Evolutionary conservation across 2,113 vertebrate genomes (phyloP), one percentile per base, ranked within the genome.

Genomic region (Pygoscelis adeliae): DNA sequence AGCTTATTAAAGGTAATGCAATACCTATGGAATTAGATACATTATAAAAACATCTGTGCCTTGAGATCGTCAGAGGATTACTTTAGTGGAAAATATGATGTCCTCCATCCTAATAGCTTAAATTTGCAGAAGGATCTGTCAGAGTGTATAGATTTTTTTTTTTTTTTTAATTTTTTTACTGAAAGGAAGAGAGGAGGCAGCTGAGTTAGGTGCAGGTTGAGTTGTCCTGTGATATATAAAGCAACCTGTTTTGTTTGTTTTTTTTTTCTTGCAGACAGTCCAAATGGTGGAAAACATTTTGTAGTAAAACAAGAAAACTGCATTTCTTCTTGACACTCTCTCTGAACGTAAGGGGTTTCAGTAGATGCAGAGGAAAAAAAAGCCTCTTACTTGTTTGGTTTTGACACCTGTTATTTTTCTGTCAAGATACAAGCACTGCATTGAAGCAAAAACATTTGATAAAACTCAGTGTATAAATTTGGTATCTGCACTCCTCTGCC

Each of bases 1-100:
- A 52, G 69, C 50, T 79, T 79, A 72, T 69, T 30, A 72, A 84
- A 94, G 84, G 93, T 56, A 94, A 87, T 46, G 40, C 89, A 91
- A 69, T 44, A 27, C 47, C 81, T 91, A 11, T 90, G 93, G 95
- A 96, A 94, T 87, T 73, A 74, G 77, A 84, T 77, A 42, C 55
- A 15, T 46, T 83, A 29, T 53, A n/a, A 71, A 91, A 97, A 67
- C 93, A 82, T 89, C 89, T 95, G 94, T 46, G 84, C 84, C 61
- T 79, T 46, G 61, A 84, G 72, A 82, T 27, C 63, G 79, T 52
- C 89, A 76, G 29, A 87, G 91, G 40, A 87, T 91, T 96, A 61
- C 63, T 63, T 22, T 9, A 61, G 70, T 95, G 95, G 93, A 93
- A 97, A 96, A 80, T 65, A 5, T 29, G 30, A 95, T 87, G 84